These are phyloP conservation scores for Toxonevra muliebris DNA, from an alignment of 2,888 invertebrate species.

Conservation along the genomic window DNA sequence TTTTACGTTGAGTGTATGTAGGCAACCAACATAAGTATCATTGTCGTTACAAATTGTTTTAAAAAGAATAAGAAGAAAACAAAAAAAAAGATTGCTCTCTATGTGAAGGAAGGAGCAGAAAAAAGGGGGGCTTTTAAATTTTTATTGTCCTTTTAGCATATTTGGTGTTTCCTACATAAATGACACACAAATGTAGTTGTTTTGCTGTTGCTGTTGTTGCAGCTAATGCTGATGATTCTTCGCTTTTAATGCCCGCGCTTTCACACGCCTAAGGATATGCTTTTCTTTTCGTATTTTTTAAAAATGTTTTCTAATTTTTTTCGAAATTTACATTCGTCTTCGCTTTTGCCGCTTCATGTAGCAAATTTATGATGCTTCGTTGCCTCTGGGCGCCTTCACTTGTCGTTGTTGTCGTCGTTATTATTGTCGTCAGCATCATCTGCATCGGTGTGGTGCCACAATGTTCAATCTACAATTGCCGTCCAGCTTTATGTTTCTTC, in stretches of 20 bases:
- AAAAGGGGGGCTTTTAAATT: not conserved
- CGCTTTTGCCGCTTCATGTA: not conserved
- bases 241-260: not conserved
- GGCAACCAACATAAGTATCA: too few relatives aligned
- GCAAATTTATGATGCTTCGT: not conserved
- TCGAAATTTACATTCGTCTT: not conserved
- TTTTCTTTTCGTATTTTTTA: not conserved
- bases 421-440: too few relatives aligned
- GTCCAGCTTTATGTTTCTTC: slow-evolving; percentile 16
- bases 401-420: too few relatives aligned
- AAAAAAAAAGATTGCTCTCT: too few relatives aligned
- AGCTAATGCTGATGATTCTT: not conserved
- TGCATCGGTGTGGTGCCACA: too few relatives aligned
- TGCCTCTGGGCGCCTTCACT: not conserved
- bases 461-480: slow-evolving; percentile 1
- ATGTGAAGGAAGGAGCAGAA: not conserved
- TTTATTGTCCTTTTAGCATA: slow-evolving; percentile 2
- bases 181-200: too few relatives aligned
- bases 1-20: too few relatives aligned
- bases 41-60: too few relatives aligned
- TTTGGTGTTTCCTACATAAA: too few relatives aligned
- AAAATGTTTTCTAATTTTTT: not conserved
- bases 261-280: not conserved
- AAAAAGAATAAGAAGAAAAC: too few relatives aligned
- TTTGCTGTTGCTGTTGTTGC: slow-evolving; percentile 2